These are phyloP conservation scores for Anguilla marmorata DNA, from an alignment of 2,797 vertebrate genomes.

Conservation along the genomic window DNA sequence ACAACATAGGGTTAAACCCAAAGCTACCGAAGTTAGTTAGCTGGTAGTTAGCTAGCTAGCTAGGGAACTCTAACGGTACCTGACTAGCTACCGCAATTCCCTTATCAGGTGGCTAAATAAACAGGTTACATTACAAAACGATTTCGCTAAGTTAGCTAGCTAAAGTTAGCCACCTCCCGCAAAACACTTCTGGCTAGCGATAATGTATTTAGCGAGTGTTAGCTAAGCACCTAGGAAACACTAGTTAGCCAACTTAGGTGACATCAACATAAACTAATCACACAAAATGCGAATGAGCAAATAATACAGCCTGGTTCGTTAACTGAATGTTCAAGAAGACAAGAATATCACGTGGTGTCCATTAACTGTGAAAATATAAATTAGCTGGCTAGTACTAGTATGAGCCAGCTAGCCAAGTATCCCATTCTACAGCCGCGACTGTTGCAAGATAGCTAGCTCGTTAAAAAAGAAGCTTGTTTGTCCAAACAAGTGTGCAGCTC, in stretches of 20 bases:
- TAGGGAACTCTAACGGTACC: neutral
- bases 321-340: neutral
- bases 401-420: neutral
- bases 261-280: neutral
- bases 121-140: neutral
- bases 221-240: conserved; percentile 27
- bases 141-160: neutral
- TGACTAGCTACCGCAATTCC: neutral
- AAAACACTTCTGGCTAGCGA: neutral
- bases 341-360: neutral
- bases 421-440: neutral
- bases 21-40: neutral
- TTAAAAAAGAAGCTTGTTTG: neutral
- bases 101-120: neutral
- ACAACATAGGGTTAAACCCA: neutral
- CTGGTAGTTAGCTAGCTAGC: neutral
- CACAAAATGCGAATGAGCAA: neutral
- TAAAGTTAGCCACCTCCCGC: neutral
- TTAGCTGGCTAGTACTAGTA: neutral
- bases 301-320: neutral
- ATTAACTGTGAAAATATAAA: neutral
- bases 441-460: neutral
- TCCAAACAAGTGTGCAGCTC: neutral
- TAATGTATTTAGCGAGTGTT: conserved; percentile 24
- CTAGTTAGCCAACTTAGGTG: neutral